Evolutionary conservation across 2,797 vertebrate genomes (phyloP).

Genomic region (Pseudochirops corinnae): DNA sequence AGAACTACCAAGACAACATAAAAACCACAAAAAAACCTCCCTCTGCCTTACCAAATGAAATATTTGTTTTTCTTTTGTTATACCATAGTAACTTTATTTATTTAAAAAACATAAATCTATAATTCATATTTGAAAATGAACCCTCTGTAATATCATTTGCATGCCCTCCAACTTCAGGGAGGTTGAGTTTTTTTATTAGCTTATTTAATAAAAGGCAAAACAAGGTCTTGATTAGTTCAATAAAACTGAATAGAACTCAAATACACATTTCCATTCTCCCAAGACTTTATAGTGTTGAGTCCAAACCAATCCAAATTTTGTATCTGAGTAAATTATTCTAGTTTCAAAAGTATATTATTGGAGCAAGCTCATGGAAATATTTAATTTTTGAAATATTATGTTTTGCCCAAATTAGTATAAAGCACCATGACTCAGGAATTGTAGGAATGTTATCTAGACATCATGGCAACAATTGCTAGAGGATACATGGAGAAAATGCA

Average conservation of each 20-base stretch:
- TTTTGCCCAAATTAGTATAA: constrained; percentile 53
- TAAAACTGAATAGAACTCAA: constrained; percentile 53
- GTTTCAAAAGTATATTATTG: constrained; percentile 40
- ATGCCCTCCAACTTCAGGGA: constrained; percentile 4
- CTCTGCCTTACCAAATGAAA: not conserved
- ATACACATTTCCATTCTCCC: constrained; percentile 1
- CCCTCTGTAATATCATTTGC: not conserved
- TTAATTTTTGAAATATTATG: constrained; percentile 61
- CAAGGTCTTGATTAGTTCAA: constrained; percentile 29
- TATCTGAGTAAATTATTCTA: constrained; percentile 37
- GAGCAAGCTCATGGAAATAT: constrained; percentile 55
- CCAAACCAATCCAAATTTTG: constrained; percentile 27
- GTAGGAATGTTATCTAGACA: constrained; percentile 50
- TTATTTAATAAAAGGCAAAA: constrained; percentile 22
- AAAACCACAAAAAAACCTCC: not conserved
- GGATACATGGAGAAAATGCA: constrained; percentile 42
- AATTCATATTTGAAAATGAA: constrained; percentile 22
- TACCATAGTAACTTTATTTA: constrained; percentile 30
- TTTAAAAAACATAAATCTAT: constrained; percentile 22
- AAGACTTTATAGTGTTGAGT: constrained; percentile 26
- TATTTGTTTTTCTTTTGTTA: constrained; percentile 20
- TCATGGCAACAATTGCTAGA: constrained; percentile 39
- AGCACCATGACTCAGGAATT: constrained; percentile 56
- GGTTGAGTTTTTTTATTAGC: constrained; percentile 34
- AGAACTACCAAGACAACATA: not conserved